Conservation (phyloP, 2,888 invertebrate species). For the Drosophila quasianomalipes region DNA sequence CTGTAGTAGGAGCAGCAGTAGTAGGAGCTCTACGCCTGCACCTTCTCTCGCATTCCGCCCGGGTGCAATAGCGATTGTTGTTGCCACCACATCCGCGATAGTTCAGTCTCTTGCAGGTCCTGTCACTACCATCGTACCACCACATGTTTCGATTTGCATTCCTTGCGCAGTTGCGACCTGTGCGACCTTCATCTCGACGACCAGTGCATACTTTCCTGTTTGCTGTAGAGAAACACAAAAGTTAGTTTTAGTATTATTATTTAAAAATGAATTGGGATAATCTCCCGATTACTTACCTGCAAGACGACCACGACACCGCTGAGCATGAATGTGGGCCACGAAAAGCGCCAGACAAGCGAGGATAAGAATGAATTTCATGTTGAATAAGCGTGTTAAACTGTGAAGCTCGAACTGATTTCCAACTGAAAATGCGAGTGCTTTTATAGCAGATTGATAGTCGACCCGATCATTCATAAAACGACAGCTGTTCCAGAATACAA, state of each 20-base stretch:
- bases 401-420: slow-evolving; percentile 27
- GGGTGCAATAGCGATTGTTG: slow-evolving; percentile 17
- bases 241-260: background rate
- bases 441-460: slow-evolving; percentile 11
- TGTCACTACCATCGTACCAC: slow-evolving; percentile 13
- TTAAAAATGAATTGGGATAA: background rate
- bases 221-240: background rate
- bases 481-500: slow-evolving; percentile 1
- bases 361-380: slow-evolving; percentile 47
- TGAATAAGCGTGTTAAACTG: background rate
- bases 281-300: background rate
- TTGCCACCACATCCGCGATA: slow-evolving; percentile 26
- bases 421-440: background rate
- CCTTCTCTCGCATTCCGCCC: background rate
- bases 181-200: background rate
- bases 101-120: background rate
- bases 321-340: slow-evolving; percentile 7
- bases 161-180: background rate
- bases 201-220: background rate
- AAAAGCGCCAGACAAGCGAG: slow-evolving; percentile 18
- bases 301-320: slow-evolving; percentile 4
- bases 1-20: background rate
- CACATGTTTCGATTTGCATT: slow-evolving; percentile 20
- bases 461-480: background rate
- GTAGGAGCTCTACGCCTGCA: background rate